These are phyloP conservation scores for Euschistus heros DNA, from an alignment of 1,140 invertebrate species.

Conservation along the genomic window DNA sequence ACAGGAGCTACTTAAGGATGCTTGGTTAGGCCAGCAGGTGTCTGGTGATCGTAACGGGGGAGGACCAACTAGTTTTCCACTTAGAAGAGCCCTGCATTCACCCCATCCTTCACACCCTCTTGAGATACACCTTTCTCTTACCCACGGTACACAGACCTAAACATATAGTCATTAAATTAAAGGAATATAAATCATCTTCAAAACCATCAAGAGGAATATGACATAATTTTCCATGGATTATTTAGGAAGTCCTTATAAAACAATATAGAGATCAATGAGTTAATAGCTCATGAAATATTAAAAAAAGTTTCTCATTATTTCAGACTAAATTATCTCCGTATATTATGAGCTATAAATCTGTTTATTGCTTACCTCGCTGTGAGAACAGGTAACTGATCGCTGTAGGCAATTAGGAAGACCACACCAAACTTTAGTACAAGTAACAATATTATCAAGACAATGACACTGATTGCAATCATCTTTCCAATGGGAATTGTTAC, in stretches of 20 bases:
- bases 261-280: no score
- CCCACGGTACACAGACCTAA: constrained; percentile 64
- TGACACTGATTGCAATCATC: constrained; percentile 75
- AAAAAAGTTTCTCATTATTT: no score
- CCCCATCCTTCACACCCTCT: constrained; percentile 67
- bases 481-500: constrained; percentile 54
- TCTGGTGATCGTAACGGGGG: constrained; percentile 59
- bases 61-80: constrained; percentile 58
- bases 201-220: no score
- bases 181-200: no score
- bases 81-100: constrained; percentile 65
- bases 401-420: constrained; percentile 65
- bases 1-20: constrained; percentile 54
- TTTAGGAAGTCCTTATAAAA: no score
- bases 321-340: no score
- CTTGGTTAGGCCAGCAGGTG: constrained; percentile 69
- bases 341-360: no score
- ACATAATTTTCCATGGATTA: no score
- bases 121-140: constrained; percentile 62
- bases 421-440: constrained; percentile 78
- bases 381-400: constrained; percentile 41
- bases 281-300: no score
- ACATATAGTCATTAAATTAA: constrained; percentile 13
- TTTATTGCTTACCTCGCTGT: constrained; percentile 39
- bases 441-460: constrained; percentile 58